Percentiles rank a stretch among this genome's conserved stretches.
Evolutionary conservation across 1,140 invertebrate genomes (phyloP).

Genomic region (Dryas iulia): DNA sequence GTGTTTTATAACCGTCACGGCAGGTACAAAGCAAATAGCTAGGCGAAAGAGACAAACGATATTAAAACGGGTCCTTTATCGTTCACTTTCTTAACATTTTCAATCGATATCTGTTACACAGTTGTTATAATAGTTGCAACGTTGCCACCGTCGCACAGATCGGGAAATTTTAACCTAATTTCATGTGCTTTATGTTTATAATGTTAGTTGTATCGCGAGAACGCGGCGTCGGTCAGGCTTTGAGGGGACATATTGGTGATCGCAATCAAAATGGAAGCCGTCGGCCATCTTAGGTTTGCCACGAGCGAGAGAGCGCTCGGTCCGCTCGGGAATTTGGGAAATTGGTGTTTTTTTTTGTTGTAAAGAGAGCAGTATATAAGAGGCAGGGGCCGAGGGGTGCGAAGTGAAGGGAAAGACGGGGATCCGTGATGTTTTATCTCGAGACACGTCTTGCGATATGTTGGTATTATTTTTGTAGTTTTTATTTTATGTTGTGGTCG

Average conservation of each 20-base stretch:
- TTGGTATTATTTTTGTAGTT: too few relatives aligned
- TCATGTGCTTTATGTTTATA: constrained; percentile 68
- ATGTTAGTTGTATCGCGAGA: constrained; percentile 43
- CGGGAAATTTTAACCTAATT: constrained; percentile 70
- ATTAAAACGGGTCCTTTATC: constrained; percentile 34
- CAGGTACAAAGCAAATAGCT: constrained; percentile 5
- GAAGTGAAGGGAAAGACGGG: constrained; percentile 75
- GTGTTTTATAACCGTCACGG: neutral
- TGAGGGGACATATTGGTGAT: constrained; percentile 68
- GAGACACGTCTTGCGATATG: constrained; percentile 50
- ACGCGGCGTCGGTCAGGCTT: constrained; percentile 64
- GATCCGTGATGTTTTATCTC: constrained; percentile 33
- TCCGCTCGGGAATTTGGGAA: constrained; percentile 77
- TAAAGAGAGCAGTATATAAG: constrained; percentile 78
- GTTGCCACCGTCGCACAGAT: constrained; percentile 50
- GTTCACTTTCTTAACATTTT: constrained; percentile 48
- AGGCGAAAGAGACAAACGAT: constrained; percentile 65
- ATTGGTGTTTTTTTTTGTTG: constrained; percentile 79
- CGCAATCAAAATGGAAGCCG: constrained; percentile 78
- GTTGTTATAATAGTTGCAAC: neutral
- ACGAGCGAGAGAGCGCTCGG: constrained; percentile 73
- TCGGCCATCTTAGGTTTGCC: constrained; percentile 75
- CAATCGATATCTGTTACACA: neutral
- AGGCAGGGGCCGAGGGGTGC: constrained; percentile 67
- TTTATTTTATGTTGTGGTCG: neutral